These are phyloP conservation scores for Lasius fuliginosus DNA, from an alignment of 2,888 invertebrate genomes.

Conservation along the genomic window DNA sequence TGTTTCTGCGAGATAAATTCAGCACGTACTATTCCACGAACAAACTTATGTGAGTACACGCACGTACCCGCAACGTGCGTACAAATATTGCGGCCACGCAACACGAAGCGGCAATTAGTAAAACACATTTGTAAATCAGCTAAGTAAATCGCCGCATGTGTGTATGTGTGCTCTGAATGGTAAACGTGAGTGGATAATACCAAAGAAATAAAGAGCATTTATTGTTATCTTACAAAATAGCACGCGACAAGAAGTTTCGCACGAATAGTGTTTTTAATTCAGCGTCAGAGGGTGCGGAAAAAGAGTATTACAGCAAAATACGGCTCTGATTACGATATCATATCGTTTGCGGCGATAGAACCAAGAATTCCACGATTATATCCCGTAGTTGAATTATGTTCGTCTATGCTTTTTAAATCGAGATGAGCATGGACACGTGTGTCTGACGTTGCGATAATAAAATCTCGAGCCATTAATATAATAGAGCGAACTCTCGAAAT, in stretches of 20 bases:
- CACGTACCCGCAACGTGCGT: conserved; percentile 3
- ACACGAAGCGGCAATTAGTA: conserved; percentile 49
- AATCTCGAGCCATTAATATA: conserved; percentile 35
- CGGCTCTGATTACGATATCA: not conserved
- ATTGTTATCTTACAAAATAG: conserved; percentile 10
- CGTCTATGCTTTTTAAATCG: not conserved
- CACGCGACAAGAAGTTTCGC: conserved; percentile 28
- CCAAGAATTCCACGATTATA: not conserved
- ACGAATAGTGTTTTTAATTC: conserved; percentile 31
- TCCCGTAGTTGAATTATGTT: conserved; percentile 23
- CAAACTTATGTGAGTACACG: conserved; percentile 27
- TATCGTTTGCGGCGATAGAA: conserved; percentile 16
- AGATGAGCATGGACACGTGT: not conserved
- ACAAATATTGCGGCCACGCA: conserved; percentile 43
- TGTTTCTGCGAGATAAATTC: conserved; percentile 23
- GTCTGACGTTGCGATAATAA: conserved; percentile 19
- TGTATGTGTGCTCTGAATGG: conserved; percentile 34
- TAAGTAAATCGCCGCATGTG: conserved; percentile 40
- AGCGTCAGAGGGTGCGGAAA: not conserved
- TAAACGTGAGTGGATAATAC: conserved; percentile 29
- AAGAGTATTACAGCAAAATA: not conserved
- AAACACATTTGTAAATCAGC: conserved; percentile 54
- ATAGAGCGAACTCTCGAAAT: conserved; percentile 1
- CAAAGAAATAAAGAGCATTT: conserved; percentile 11
- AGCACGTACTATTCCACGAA: conserved; percentile 9